phyloP scores from a whole-genome alignment of 2,888 invertebrate species.

The Eristalinus aeneus region DNA sequence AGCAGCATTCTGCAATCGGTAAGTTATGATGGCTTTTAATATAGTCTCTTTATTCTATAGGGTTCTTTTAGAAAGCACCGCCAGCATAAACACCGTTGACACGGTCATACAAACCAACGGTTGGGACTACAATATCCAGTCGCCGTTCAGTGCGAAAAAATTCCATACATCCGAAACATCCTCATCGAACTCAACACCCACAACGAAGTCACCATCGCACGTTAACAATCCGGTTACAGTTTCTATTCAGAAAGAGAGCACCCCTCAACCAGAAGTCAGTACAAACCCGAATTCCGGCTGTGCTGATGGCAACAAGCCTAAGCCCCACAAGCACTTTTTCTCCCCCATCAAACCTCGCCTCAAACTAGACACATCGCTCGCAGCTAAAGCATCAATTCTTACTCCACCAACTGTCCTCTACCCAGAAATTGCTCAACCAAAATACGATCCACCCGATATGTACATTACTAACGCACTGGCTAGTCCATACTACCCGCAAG shows the following conservation, averaged over 20 bases:
- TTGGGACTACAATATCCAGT: constrained; percentile 79
- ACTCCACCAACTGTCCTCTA: constrained; percentile 10
- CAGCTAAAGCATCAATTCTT: constrained; percentile 64
- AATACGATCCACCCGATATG: constrained; percentile 78
- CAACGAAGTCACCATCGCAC: constrained; percentile 43
- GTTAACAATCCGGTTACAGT: constrained; percentile 19
- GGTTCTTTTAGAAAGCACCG: constrained; percentile 72
- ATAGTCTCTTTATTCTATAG: neutral
- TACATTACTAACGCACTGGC: constrained; percentile 78
- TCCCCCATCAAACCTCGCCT: constrained; percentile 80
- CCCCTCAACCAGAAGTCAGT: constrained; percentile 18
- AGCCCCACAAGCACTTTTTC: constrained; percentile 81
- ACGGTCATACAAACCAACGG: constrained; percentile 78
- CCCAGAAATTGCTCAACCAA: constrained; percentile 51
- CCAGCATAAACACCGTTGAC: constrained; percentile 76
- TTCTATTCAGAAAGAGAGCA: constrained; percentile 13
- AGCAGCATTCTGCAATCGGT: constrained; percentile 77
- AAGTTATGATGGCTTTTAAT: too few species aligned
- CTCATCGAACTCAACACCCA: constrained; percentile 41
- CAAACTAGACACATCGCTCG: constrained; percentile 77
- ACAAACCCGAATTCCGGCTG: constrained; percentile 32
- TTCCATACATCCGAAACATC: constrained; percentile 63
- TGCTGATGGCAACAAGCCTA: constrained; percentile 49
- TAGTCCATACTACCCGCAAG: constrained; percentile 75
- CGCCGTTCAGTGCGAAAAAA: constrained; percentile 76